Conservation (phyloP, 2,888 invertebrate genomes). For the Eristalis tenax region DNA sequence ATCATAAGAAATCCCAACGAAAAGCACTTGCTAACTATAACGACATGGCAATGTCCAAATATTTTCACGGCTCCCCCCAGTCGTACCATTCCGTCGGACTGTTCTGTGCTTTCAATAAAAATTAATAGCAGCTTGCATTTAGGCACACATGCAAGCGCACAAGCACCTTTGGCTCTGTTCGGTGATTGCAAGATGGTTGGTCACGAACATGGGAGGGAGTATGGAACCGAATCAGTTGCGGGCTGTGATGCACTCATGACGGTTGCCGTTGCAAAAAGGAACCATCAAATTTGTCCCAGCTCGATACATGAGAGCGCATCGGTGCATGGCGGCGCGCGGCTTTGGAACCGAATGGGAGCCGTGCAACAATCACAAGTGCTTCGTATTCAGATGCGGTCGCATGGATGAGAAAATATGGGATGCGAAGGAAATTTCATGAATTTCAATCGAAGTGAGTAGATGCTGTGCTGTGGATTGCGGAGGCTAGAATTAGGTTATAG, state of each 20-base stretch:
- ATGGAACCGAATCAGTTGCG: conserved; percentile 20
- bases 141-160: conserved; percentile 27
- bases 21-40: conserved; percentile 29
- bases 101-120: conserved; percentile 55
- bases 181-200: conserved; percentile 47
- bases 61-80: conserved; percentile 41
- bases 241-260: conserved; percentile 26
- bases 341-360: neutral
- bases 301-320: neutral
- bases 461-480: neutral
- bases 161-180: neutral
- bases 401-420: neutral
- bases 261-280: neutral
- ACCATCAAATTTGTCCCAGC: conserved; percentile 26
- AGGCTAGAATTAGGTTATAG: neutral
- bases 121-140: conserved; percentile 58
- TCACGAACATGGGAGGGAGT: conserved; percentile 28
- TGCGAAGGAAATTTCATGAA: conserved; percentile 1
- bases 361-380: conserved; percentile 2
- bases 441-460: neutral
- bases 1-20: conserved; percentile 44
- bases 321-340: neutral
- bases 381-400: neutral
- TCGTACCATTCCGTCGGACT: neutral
- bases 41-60: conserved; percentile 39